A percentile compares a stretch with the other conserved stretches of the same genome.
Conservation (phyloP, 2,113 vertebrate genomes). For the Desmodus rotundus region DNA sequence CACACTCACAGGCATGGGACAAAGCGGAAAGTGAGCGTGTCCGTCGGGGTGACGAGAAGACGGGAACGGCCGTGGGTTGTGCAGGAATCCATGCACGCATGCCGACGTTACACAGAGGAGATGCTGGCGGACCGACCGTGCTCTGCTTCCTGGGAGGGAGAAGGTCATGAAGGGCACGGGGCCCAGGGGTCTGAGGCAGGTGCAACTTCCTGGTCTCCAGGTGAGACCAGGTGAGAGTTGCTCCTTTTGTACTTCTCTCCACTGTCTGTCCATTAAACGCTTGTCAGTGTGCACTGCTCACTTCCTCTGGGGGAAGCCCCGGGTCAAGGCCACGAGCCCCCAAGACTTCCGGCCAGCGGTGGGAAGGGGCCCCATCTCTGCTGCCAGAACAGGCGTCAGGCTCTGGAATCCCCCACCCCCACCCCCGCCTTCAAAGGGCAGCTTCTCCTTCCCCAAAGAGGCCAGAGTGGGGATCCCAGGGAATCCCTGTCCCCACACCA, state of each 20-base stretch:
- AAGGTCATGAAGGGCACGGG: too few relatives aligned
- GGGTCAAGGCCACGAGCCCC: not conserved
- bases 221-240: not conserved
- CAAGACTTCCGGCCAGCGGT: not conserved
- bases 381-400: not conserved
- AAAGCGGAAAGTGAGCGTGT: not conserved
- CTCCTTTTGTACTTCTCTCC: not conserved
- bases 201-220: not conserved
- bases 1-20: not conserved
- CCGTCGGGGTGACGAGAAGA: not conserved
- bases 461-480: not conserved
- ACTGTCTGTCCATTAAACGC: not conserved
- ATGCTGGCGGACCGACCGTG: too few relatives aligned
- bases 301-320: not conserved
- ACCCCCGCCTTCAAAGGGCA: not conserved
- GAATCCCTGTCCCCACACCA: not conserved
- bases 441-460: not conserved
- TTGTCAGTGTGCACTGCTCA: not conserved
- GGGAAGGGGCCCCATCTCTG: not conserved
- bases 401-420: not conserved
- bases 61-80: rapidly evolving
- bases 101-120: too few relatives aligned
- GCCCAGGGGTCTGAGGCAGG: not conserved
- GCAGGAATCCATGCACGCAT: not conserved
- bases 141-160: too few relatives aligned